Base-by-base conservation (phyloP, 1,140 invertebrate genomes). In the Goniozus legneri region DNA sequence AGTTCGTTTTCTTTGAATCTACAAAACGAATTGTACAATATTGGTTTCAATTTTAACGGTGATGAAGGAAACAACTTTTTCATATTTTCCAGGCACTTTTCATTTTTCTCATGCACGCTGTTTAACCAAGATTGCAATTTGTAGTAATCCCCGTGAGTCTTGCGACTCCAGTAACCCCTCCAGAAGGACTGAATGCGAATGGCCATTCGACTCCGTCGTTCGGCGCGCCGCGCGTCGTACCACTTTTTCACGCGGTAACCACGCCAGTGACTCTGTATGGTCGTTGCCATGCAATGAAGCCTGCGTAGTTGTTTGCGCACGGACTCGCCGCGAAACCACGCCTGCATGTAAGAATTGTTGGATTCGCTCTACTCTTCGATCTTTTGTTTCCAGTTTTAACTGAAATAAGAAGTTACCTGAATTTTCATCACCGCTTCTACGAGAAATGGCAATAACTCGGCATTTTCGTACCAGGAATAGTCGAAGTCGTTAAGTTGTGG, bases 251-350 rank as follows among this genome's bases (percentile, higher is more conserved):
- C 42, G 1, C 12, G 15, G 45, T 58, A 55, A 36, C 59, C 56
- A 6, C 64, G 56, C 66, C 66, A 69, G 37, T 59, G 34, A 12
- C 50, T 49, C 18, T 69, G 66, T 20, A 69, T 49, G 13, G 45
- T 48, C 13, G 20, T 55, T 6, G 61, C 57, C 22, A 31, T 38
- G 32, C 33, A 4, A n/a, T 62, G 54, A 18, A 67, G 46, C 32
- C 39, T 44, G 20, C 53, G 41, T 7, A 60, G 14, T 41, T 64
- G 58, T 21, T 57, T 55, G 18, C 66, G 43, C 3, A 56, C 61
- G 10, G 58, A 2, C n/a, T 62, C 47, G 1, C 64, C 61, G 7
- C 63, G 62, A 30, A 60, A 55, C 62, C 62, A 65, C 2, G 64
- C 60, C 65, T 68, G 13, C 8, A 38, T 27, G 12, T 14, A 2